Evolutionary conservation across 1,140 invertebrate species (phyloP).

Genomic region (Sipha flava): DNA sequence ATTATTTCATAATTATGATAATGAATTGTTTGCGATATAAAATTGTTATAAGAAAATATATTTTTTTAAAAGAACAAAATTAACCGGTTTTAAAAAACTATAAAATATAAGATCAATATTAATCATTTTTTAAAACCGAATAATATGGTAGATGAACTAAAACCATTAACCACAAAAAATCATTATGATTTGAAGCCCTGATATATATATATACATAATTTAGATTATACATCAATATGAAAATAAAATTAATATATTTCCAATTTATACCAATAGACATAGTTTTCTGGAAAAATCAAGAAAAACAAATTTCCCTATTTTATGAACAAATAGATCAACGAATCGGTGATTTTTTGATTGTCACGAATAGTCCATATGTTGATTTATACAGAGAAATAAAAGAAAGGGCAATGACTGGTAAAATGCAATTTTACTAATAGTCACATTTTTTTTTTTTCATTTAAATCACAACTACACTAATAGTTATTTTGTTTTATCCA

Average conservation of each 20-base stretch:
- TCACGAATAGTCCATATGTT: background rate
- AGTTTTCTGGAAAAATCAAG: constrained; percentile 53
- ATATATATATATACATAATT: no score
- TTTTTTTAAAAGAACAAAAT: no score
- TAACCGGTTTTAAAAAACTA: no score
- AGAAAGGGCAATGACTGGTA: background rate
- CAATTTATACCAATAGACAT: constrained; percentile 38
- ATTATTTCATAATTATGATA: no score
- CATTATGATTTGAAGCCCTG: no score
- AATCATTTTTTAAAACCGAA: no score
- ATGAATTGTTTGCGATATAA: no score
- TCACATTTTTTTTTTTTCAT: background rate
- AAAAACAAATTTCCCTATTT: constrained; percentile 57
- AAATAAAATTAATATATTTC: background rate
- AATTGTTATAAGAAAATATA: no score
- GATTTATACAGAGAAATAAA: background rate
- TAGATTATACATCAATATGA: no score
- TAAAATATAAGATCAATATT: no score
- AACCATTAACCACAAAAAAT: no score
- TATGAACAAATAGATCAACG: constrained; percentile 55
- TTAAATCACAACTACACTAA: background rate
- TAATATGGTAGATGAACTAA: no score
- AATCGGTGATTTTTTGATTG: constrained; percentile 52
- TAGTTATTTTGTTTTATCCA: background rate
- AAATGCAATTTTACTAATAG: background rate